These are phyloP conservation scores for Ischnura elegans DNA, from an alignment of 2,888 invertebrate species.

Conservation along the genomic window DNA sequence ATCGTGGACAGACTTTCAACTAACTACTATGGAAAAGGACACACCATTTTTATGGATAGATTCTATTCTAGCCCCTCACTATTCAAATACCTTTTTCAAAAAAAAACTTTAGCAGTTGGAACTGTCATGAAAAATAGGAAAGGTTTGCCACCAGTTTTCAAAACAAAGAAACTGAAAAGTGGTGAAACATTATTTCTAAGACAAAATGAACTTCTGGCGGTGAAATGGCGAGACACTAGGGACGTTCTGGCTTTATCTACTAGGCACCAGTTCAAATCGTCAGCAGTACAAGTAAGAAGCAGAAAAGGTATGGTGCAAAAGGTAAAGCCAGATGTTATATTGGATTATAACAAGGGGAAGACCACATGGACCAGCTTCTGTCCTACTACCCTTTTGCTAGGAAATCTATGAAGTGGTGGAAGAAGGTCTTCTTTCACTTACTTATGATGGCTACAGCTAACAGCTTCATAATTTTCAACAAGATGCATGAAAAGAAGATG, in stretches of 20 bases:
- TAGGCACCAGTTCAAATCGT: not conserved
- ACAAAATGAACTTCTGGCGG: not conserved
- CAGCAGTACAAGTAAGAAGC: not conserved
- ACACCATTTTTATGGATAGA: too few species aligned
- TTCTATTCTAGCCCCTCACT: too few species aligned
- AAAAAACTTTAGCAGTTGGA: too few species aligned
- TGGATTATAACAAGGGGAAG: constrained; percentile 19
- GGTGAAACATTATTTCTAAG: not conserved
- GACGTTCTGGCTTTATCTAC: constrained; percentile 13
- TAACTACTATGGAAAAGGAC: too few species aligned
- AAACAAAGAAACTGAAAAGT: not conserved
- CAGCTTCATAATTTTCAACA: not conserved
- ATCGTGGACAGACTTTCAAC: too few species aligned
- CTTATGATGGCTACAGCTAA: not conserved
- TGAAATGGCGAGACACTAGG: constrained; percentile 50
- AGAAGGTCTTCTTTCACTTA: constrained; percentile 30
- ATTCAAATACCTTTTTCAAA: too few species aligned
- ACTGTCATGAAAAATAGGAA: too few species aligned
- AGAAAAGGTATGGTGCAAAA: not conserved
- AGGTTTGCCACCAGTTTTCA: too few species aligned
- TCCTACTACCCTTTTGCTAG: not conserved
- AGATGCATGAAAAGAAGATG: too few species aligned
- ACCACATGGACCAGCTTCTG: not conserved
- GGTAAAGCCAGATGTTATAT: constrained; percentile 35
- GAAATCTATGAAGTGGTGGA: constrained; percentile 46